Evolutionary conservation across 2,113 vertebrate genomes (phyloP).

Genomic region (Cyanoderma ruficeps): DNA sequence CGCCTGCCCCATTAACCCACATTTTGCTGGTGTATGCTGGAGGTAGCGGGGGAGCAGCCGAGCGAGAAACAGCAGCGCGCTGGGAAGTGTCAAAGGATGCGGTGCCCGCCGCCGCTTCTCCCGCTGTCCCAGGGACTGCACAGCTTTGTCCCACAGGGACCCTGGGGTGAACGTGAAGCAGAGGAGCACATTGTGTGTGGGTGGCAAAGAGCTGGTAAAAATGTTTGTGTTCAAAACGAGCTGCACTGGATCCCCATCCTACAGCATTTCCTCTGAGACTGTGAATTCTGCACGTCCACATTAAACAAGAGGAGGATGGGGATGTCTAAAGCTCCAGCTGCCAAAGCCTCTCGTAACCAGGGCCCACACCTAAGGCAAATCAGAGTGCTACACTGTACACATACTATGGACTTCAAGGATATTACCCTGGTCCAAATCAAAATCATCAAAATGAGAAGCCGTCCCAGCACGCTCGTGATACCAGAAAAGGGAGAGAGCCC

Average conservation of each 20-base stretch:
- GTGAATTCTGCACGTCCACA: background rate
- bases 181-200: background rate
- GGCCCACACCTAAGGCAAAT: background rate
- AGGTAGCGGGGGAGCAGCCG: background rate
- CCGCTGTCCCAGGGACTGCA: background rate
- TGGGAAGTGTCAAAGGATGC: background rate
- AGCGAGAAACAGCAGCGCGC: accelerated
- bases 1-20: conserved; percentile 56
- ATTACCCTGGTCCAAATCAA: background rate
- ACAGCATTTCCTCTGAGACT: background rate
- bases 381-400: accelerated
- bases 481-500: background rate
- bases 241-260: background rate
- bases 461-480: background rate
- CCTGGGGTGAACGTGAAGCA: background rate
- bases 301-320: background rate
- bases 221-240: background rate
- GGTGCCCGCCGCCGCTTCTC: accelerated
- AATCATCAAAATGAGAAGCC: background rate
- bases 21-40: background rate
- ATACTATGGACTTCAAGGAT: accelerated
- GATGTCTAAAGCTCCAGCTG: background rate
- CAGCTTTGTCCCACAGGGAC: background rate
- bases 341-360: background rate
- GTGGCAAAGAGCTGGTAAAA: background rate